Percentiles rank a stretch among this genome's conserved stretches.
Conservation (phyloP, 2,113 vertebrate genomes). For the Varanus komodoensis region DNA sequence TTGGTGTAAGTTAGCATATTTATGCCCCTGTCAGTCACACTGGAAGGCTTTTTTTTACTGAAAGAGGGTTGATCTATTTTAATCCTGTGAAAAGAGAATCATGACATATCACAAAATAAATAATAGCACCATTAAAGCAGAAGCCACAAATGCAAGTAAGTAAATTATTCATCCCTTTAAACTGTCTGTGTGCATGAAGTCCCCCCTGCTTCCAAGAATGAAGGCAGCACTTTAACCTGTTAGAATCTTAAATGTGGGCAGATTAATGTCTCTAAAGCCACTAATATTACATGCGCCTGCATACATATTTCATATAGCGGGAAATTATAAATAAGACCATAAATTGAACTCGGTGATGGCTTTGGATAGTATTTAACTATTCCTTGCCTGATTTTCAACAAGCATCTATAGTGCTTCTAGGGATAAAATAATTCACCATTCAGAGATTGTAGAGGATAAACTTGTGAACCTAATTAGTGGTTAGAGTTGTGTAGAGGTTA, state of each 20-base stretch:
- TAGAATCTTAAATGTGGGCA: slow-evolving; percentile 21
- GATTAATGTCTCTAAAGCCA: slow-evolving; percentile 25
- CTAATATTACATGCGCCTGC: slow-evolving; percentile 14
- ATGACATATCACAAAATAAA: slow-evolving; percentile 32
- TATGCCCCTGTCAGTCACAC: slow-evolving; percentile 20
- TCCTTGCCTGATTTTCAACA: background rate
- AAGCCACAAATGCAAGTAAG: slow-evolving; percentile 20
- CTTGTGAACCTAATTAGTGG: background rate
- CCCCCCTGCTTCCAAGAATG: background rate
- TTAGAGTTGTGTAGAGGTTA: background rate
- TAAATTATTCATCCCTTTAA: slow-evolving; percentile 36
- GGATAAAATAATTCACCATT: background rate
- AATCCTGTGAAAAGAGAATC: slow-evolving; percentile 36
- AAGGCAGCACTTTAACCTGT: slow-evolving; percentile 15
- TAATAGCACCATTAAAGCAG: slow-evolving; percentile 27
- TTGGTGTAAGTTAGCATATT: slow-evolving; percentile 9
- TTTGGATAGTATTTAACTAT: background rate
- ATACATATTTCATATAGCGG: slow-evolving; percentile 10
- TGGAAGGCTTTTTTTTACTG: slow-evolving; percentile 26
- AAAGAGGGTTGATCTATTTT: slow-evolving; percentile 30
- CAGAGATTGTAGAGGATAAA: slow-evolving; percentile 11
- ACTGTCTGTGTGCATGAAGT: background rate
- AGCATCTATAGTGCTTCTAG: background rate
- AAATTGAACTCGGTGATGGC: slow-evolving; percentile 5
- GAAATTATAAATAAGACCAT: slow-evolving; percentile 29